Percentiles rank a stretch among this genome's conserved stretches.
These are phyloP conservation scores for Numenius arquata DNA, from an alignment of 2,113 vertebrate genomes.

Conservation along the genomic window DNA sequence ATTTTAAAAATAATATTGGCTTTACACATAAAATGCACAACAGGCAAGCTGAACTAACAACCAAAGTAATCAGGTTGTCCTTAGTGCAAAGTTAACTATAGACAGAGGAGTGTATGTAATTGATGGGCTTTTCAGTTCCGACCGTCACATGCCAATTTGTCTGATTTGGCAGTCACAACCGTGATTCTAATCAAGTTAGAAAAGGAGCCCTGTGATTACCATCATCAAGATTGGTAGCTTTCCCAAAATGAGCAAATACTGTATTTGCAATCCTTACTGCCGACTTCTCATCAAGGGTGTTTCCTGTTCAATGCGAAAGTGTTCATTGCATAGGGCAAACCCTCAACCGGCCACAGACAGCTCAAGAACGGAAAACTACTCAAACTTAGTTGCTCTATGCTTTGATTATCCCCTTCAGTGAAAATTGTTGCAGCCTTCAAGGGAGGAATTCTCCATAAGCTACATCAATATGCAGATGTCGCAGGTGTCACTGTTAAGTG, in stretches of 20 bases:
- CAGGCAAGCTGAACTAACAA: background rate
- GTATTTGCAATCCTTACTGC: background rate
- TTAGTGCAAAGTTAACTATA: background rate
- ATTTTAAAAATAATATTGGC: background rate
- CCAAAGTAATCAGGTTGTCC: background rate
- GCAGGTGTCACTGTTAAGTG: background rate
- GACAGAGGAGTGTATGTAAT: background rate
- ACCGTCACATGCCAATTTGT: background rate
- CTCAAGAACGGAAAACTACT: background rate
- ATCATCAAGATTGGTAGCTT: slow-evolving; percentile 17
- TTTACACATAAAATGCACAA: background rate
- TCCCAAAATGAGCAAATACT: background rate
- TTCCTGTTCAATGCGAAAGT: background rate
- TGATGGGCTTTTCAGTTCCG: background rate
- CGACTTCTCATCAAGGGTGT: background rate
- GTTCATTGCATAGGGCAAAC: fast-evolving
- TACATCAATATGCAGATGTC: background rate
- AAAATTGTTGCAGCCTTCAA: background rate
- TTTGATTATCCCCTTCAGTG: background rate
- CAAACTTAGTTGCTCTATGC: background rate
- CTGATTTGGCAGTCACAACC: slow-evolving; percentile 22
- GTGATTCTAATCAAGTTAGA: slow-evolving; percentile 41
- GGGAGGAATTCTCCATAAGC: background rate
- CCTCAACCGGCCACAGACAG: background rate
- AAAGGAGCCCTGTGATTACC: slow-evolving; percentile 17